Conservation (phyloP, 92 coral and sea anemone genomes). For the Phymanthus crucifer region DNA sequence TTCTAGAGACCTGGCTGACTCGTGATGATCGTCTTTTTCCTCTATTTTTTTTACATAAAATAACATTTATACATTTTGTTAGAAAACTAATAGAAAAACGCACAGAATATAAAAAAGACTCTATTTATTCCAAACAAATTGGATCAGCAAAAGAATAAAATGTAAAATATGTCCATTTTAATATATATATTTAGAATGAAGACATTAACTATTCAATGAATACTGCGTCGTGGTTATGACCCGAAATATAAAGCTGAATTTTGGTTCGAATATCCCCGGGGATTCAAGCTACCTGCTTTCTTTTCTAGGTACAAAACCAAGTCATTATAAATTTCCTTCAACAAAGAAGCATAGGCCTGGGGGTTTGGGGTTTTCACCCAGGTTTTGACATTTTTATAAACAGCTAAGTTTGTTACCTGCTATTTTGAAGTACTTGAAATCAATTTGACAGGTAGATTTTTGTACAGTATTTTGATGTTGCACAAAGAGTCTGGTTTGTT, state of each 20-base stretch:
- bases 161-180: background rate
- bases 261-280: background rate
- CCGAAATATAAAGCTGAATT: background rate
- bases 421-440: background rate
- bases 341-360: background rate
- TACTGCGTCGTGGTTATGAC: background rate
- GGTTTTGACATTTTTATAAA: background rate
- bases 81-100: background rate
- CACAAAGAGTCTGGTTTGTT: background rate
- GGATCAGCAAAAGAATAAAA: background rate
- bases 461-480: background rate
- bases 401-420: conserved; percentile 4
- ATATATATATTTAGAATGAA: background rate
- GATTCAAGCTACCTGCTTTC: background rate
- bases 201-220: background rate
- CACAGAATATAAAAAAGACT: background rate
- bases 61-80: background rate
- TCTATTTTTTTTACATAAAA: background rate
- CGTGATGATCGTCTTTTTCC: background rate
- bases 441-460: background rate
- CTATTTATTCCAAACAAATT: background rate
- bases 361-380: background rate
- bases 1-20: conserved; percentile 6
- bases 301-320: background rate
- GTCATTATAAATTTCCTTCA: background rate